phyloP scores from a whole-genome alignment of 2,113 vertebrate species.

The Noturus placidus region DNA sequence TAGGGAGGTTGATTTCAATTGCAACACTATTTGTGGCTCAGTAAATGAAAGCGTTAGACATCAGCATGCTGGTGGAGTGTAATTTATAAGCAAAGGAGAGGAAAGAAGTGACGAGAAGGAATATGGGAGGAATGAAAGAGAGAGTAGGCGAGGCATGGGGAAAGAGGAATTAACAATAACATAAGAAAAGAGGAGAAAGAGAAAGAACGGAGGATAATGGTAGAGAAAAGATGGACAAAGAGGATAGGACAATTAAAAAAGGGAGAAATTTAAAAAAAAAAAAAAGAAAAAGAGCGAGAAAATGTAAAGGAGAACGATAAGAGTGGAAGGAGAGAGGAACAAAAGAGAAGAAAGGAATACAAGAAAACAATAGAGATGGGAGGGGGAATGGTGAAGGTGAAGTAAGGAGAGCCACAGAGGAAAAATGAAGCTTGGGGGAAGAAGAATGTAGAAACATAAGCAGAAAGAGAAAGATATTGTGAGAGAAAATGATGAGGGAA shows the following conservation, averaged over 20 bases:
- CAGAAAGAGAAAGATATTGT: neutral
- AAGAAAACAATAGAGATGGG: neutral
- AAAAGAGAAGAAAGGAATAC: neutral
- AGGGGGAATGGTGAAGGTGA: neutral
- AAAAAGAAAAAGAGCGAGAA: too few relatives aligned
- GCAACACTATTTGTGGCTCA: conserved; percentile 17
- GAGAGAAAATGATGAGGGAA: neutral
- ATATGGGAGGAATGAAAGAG: neutral
- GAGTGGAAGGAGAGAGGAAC: neutral
- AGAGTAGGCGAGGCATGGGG: neutral
- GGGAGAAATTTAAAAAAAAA: neutral
- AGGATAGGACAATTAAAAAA: neutral
- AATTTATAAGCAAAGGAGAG: neutral
- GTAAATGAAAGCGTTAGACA: neutral
- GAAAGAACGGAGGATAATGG: too few relatives aligned
- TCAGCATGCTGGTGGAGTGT: neutral
- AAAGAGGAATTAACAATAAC: neutral
- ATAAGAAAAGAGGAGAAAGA: neutral
- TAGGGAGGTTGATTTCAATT: conserved; percentile 30
- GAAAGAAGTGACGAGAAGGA: neutral
- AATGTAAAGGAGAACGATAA: neutral
- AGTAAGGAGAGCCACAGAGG: neutral
- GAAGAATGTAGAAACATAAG: neutral
- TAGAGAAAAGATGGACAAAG: neutral
- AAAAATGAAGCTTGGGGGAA: neutral